A percentile compares a stretch with the other conserved stretches of the same genome.
Conservation (phyloP, 1,140 invertebrate genomes). For the Acromyrmex echinatior region DNA sequence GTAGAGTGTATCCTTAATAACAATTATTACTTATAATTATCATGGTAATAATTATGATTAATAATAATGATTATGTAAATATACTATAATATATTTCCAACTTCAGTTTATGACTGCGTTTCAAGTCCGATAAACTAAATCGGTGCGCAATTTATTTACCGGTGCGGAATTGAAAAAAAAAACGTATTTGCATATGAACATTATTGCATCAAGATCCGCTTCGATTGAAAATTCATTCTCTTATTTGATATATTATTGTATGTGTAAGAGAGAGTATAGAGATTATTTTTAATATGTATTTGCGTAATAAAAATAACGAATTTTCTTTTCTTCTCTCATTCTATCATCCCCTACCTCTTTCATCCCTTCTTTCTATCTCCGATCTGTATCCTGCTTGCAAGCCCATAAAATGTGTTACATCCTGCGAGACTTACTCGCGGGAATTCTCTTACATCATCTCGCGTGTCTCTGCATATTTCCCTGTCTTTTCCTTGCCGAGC, state of each 20-base stretch:
- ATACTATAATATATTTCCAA: too few relatives aligned
- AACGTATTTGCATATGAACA: too few relatives aligned
- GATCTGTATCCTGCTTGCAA: slow-evolving; percentile 4
- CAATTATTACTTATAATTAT: background rate
- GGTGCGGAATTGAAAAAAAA: too few relatives aligned
- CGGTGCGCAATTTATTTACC: too few relatives aligned
- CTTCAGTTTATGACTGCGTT: too few relatives aligned
- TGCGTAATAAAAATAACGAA: background rate
- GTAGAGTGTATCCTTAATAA: background rate
- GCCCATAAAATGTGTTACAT: background rate
- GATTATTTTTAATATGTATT: background rate
- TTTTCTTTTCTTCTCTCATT: background rate
- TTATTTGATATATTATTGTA: background rate
- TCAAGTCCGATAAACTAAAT: too few relatives aligned
- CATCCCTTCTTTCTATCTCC: background rate
- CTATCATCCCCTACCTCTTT: background rate
- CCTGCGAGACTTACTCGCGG: slow-evolving; percentile 22
- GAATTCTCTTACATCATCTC: slow-evolving; percentile 47
- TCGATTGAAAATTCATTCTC: too few relatives aligned
- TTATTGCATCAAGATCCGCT: too few relatives aligned
- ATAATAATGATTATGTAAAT: background rate
- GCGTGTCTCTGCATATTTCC: slow-evolving; percentile 44
- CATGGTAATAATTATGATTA: too few relatives aligned
- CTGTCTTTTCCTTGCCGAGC: slow-evolving; percentile 1
- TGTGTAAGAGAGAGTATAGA: background rate